Base-by-base conservation (phyloP, 2,797 vertebrate genomes). In the Eupleurogrammus muticus region DNA sequence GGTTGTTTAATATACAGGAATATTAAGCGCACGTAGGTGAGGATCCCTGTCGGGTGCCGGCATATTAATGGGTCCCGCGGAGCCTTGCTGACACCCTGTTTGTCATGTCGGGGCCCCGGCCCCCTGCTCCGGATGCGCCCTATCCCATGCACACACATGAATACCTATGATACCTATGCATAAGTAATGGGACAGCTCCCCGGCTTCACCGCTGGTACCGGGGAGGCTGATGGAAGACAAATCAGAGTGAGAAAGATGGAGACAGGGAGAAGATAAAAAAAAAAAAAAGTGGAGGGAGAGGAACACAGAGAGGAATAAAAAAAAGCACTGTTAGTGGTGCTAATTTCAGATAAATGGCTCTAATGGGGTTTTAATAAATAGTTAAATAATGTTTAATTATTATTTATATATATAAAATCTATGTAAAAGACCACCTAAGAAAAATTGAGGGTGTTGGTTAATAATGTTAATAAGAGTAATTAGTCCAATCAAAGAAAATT, bases 101-200 rank as follows among this genome's bases (percentile, higher is more conserved):
- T 92, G 91, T 94, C 93, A 94, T 94, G 93, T 93, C 87, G 81
- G 84, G 83, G 87, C 83, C 86, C 75, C 58, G 79, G 87, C 89
- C 89, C n/a, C 86, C 81, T 87, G 87, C 88, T 92, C 91, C 49
- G 75, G 86, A 90, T 87, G 87, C 68, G 60, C 85, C 77, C 85
- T 82, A 84, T 88, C 87, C 90, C 84, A 87, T 86, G 90, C 89
- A 86, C 93, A 92, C 93, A 93, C 93, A 95, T 94, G 93, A 94
- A 94, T 94, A 94, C 92, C 93, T 94, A 95, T 94, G 92, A 95
- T 94, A 93, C 92, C 93, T 93, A 94, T 94, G 93, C 93, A 95
- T 94, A 95, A 93, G 91, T 94, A 95, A 94, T 95, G 85, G 90
- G 75, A 92, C 89, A 89, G 92, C 75, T 83, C 78, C 44, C 74